Evolutionary conservation across 2,888 invertebrate species (phyloP).

Genomic region (Pogonocherus hispidulus): DNA sequence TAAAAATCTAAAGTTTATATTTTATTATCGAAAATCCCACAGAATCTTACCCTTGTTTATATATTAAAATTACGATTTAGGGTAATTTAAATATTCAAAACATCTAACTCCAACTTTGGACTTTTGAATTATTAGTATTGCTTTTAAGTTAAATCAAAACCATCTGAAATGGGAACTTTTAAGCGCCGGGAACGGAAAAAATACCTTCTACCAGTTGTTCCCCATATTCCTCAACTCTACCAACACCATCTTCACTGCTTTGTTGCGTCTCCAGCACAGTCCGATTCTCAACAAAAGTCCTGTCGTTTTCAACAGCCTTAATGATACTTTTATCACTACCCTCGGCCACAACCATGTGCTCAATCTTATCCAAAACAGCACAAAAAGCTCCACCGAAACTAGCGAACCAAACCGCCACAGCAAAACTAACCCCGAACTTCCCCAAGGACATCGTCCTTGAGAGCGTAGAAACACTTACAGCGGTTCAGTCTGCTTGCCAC

Average conservation of each 20-base stretch:
- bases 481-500: background rate
- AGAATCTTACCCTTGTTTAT: too few relatives aligned
- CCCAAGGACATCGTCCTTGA: background rate
- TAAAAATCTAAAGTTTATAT: too few relatives aligned
- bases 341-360: background rate
- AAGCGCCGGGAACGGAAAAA: too few relatives aligned
- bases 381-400: background rate
- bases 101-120: too few relatives aligned
- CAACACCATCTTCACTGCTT: background rate
- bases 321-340: background rate
- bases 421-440: background rate
- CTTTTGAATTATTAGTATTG: too few relatives aligned
- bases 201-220: conserved; percentile 11
- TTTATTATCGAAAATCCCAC: too few relatives aligned
- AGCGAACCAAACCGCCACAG: conserved; percentile 5
- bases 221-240: background rate
- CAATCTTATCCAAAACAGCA: background rate
- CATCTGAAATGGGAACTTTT: too few relatives aligned
- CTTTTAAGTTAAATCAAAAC: too few relatives aligned
- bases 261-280: background rate
- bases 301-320: background rate
- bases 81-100: too few relatives aligned
- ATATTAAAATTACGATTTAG: too few relatives aligned
- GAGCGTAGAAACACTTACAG: background rate
- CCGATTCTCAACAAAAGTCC: background rate